phyloP scores from a whole-genome alignment of 1,140 invertebrate genomes.

The Dinothrombium tinctorium region DNA sequence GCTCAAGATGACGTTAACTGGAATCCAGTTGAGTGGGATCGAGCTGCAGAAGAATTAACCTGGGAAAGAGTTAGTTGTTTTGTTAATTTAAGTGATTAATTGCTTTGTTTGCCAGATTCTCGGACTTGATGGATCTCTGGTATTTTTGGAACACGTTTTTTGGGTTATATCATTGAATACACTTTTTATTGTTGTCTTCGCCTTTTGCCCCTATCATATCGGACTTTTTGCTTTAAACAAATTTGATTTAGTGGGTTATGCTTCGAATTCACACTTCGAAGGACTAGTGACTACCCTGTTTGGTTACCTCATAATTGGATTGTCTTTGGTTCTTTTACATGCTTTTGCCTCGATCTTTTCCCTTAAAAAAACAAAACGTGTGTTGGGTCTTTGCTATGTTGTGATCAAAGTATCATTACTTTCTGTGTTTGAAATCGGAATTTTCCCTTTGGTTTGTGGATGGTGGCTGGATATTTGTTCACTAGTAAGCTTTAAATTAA shows the following conservation, averaged over 20 bases:
- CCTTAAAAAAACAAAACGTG: constrained; percentile 45
- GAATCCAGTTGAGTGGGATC: constrained; percentile 96
- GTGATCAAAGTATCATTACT: constrained; percentile 81
- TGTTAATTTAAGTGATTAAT: constrained; percentile 6
- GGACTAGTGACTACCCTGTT: constrained; percentile 71
- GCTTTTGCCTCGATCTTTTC: constrained; percentile 37
- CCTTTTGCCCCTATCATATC: constrained; percentile 87
- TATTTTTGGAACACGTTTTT: constrained; percentile 94
- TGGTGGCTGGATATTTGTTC: constrained; percentile 99
- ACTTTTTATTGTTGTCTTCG: constrained; percentile 69
- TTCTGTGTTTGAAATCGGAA: constrained; percentile 80
- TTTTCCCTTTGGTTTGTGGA: constrained; percentile 84
- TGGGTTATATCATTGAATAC: constrained; percentile 96
- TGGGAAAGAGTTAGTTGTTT: constrained; percentile 44
- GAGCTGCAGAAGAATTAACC: constrained; percentile 86
- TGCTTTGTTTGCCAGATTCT: constrained; percentile 37
- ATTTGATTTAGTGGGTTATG: constrained; percentile 39
- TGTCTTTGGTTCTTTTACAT: constrained; percentile 58
- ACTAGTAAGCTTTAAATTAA: constrained; percentile 25
- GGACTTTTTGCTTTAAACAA: constrained; percentile 55
- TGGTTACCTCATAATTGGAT: constrained; percentile 74
- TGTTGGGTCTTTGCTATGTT: constrained; percentile 82
- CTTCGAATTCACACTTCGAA: constrained; percentile 60
- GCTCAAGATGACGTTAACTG: constrained; percentile 54
- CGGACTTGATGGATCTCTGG: constrained; percentile 83